phyloP scores from a whole-genome alignment of 2,888 invertebrate species.

The Hirtodrosophila alboralis region DNA sequence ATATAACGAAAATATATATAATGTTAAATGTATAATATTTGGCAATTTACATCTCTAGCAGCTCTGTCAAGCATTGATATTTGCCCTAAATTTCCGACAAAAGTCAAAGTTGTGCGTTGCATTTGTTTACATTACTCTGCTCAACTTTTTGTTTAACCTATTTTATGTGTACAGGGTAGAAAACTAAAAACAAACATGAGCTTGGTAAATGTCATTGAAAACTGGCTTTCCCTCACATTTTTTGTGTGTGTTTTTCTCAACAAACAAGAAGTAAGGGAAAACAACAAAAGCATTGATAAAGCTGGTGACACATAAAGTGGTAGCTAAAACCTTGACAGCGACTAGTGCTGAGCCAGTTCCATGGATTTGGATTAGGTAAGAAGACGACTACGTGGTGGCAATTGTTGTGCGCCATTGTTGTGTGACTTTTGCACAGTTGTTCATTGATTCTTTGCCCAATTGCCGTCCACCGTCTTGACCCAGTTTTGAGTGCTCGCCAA shows the following conservation, averaged over 20 bases:
- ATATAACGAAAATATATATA: too few species aligned
- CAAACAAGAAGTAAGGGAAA: conserved; percentile 21
- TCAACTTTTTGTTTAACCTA: too few species aligned
- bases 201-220: conserved; percentile 55
- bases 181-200: conserved; percentile 25
- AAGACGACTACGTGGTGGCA: conserved; percentile 18
- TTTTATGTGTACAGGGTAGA: conserved; percentile 1
- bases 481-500: conserved; percentile 47
- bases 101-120: too few species aligned
- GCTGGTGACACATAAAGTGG: conserved; percentile 32
- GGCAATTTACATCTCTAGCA: too few species aligned
- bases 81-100: too few species aligned
- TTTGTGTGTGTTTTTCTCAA: conserved; percentile 18
- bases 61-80: too few species aligned
- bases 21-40: too few species aligned
- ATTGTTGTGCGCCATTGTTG: conserved; percentile 45
- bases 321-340: conserved; percentile 57
- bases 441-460: conserved; percentile 62
- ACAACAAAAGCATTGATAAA: conserved; percentile 30
- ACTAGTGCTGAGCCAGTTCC: conserved; percentile 45
- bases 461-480: conserved; percentile 60
- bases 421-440: conserved; percentile 37
- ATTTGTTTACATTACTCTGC: too few species aligned
- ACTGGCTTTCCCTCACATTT: conserved; percentile 38
- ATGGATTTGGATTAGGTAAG: conserved; percentile 63